Evolutionary conservation across 2,113 vertebrate genomes (phyloP).

Genomic region (Apodemus sylvaticus): DNA sequence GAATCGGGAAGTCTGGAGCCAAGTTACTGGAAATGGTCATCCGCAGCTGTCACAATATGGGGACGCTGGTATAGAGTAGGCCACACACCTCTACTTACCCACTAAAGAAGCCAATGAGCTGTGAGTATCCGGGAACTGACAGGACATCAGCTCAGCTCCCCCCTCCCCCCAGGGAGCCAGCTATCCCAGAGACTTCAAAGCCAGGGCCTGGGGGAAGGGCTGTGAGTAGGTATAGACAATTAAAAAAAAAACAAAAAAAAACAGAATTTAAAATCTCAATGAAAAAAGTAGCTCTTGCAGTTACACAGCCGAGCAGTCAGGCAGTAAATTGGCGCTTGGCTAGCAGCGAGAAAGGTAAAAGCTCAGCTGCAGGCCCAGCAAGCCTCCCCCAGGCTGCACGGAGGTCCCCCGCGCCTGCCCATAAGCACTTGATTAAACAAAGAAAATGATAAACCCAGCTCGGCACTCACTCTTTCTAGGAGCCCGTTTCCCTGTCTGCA

Average conservation of each 20-base stretch:
- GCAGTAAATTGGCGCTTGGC: conserved; percentile 27
- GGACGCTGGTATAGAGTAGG: background rate
- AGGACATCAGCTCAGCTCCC: background rate
- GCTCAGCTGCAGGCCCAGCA: background rate
- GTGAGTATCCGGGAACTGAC: background rate
- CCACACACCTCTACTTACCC: accelerated
- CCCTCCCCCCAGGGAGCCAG: background rate
- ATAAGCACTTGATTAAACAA: background rate
- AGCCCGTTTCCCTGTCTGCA: background rate
- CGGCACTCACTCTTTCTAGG: background rate
- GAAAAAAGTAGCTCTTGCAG: background rate
- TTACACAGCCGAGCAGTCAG: background rate
- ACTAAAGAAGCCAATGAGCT: accelerated
- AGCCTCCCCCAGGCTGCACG: too few relatives aligned
- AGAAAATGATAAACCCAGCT: background rate
- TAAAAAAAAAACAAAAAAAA: background rate
- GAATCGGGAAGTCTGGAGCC: accelerated
- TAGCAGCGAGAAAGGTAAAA: background rate
- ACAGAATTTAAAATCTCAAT: background rate
- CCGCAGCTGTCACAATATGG: background rate
- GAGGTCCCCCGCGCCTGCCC: background rate
- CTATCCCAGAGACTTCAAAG: background rate
- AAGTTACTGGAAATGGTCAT: background rate
- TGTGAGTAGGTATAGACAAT: accelerated
- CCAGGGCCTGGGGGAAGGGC: background rate